Percentiles rank a stretch among this genome's conserved stretches.
Evolutionary conservation across 2,888 invertebrate genomes (phyloP).

Genomic region (Hirtodrosophila trivittata): DNA sequence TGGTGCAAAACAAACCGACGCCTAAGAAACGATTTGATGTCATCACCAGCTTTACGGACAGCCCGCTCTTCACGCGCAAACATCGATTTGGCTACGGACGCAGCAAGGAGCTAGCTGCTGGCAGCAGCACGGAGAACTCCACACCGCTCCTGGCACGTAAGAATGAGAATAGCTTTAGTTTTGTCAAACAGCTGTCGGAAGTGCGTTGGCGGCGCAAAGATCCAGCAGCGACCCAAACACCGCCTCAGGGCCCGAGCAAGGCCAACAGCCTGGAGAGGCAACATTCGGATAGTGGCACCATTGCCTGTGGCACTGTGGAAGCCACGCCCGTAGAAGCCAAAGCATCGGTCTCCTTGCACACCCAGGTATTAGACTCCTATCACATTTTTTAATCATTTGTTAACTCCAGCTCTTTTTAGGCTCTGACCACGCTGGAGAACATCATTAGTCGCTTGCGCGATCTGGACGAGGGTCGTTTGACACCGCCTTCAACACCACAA

Average conservation of each 20-base stretch:
- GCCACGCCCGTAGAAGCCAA: conserved; percentile 83
- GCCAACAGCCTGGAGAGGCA: conserved; percentile 60
- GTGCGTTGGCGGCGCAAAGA: conserved; percentile 83
- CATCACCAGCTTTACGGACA: conserved; percentile 84
- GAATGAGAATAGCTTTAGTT: conserved; percentile 82
- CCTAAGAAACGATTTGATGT: conserved; percentile 83
- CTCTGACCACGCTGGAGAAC: conserved; percentile 86
- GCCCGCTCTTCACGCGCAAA: conserved; percentile 84
- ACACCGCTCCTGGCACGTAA: conserved; percentile 82
- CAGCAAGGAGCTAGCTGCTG: conserved; percentile 68
- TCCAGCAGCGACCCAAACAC: conserved; percentile 57
- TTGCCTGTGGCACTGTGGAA: conserved; percentile 74
- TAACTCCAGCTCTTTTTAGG: conserved; percentile 73
- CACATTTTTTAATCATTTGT: background rate
- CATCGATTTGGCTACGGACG: conserved; percentile 83
- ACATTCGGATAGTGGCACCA: conserved; percentile 43
- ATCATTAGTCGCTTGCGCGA: conserved; percentile 86
- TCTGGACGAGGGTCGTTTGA: conserved; percentile 85
- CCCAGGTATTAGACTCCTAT: conserved; percentile 75
- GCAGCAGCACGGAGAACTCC: conserved; percentile 71
- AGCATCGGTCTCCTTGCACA: conserved; percentile 83
- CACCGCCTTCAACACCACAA: conserved; percentile 85
- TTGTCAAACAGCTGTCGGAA: conserved; percentile 83
- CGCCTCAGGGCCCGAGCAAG: conserved; percentile 37
- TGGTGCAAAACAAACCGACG: conserved; percentile 45